phyloP scores from a whole-genome alignment of 2,888 invertebrate genomes.

The Craniophora ligustri region DNA sequence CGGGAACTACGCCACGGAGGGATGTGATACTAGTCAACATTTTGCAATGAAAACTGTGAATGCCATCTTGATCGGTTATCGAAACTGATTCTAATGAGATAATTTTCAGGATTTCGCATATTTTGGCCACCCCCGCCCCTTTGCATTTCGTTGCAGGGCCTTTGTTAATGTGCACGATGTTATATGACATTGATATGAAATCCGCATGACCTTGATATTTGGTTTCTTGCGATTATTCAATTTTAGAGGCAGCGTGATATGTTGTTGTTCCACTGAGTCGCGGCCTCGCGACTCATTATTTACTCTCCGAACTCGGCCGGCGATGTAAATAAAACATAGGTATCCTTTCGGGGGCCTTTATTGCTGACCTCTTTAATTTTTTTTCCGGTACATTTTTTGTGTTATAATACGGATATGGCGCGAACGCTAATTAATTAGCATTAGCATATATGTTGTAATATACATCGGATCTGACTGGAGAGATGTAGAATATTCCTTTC shows the following conservation, averaged over 20 bases:
- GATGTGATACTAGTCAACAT: slow-evolving; percentile 83
- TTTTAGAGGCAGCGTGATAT: slow-evolving; percentile 77
- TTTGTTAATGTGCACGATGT: slow-evolving; percentile 88
- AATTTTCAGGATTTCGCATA: slow-evolving; percentile 81
- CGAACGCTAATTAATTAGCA: slow-evolving; percentile 41
- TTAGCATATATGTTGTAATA: slow-evolving; percentile 29
- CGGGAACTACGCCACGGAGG: slow-evolving; percentile 89
- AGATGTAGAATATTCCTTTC: slow-evolving; percentile 54
- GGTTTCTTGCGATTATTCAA: slow-evolving; percentile 84
- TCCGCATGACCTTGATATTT: slow-evolving; percentile 88
- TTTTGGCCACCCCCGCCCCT: slow-evolving; percentile 88
- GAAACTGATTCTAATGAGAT: slow-evolving; percentile 85
- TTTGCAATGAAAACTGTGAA: slow-evolving; percentile 82
- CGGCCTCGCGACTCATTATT: slow-evolving; percentile 76
- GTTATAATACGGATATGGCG: slow-evolving; percentile 49
- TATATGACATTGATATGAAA: slow-evolving; percentile 88
- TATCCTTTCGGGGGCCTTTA: slow-evolving; percentile 77
- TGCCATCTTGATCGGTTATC: slow-evolving; percentile 84
- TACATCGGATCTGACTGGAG: slow-evolving; percentile 35
- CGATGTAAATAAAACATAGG: slow-evolving; percentile 86
- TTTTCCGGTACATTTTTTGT: slow-evolving; percentile 64
- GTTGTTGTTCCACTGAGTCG: slow-evolving; percentile 80
- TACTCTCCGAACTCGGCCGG: slow-evolving; percentile 75
- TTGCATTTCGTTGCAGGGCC: slow-evolving; percentile 88
- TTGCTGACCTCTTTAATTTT: slow-evolving; percentile 75